Evolutionary conservation across 1,140 invertebrate genomes (phyloP).

Genomic region (Brachystomella parvula): DNA sequence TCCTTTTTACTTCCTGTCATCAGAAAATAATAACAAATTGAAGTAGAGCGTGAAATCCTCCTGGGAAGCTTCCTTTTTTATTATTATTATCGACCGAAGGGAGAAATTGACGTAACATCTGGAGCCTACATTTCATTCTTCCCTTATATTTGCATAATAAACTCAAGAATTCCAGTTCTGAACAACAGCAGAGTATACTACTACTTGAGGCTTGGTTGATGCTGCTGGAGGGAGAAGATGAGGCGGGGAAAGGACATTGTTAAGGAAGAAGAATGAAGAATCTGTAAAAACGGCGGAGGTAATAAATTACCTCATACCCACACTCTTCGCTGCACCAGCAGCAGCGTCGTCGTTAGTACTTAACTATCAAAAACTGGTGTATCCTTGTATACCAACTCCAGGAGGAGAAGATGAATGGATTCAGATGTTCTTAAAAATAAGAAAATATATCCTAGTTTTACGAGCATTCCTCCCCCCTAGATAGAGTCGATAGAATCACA

Average conservation of each 20-base stretch:
- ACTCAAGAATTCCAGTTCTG: background rate
- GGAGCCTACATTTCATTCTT: background rate
- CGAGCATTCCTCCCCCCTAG: too few species aligned
- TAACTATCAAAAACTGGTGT: too few species aligned
- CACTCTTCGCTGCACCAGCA: too few species aligned
- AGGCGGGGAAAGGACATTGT: constrained; percentile 1
- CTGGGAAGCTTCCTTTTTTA: background rate
- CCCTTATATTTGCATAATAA: constrained; percentile 3
- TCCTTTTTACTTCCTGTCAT: too few species aligned
- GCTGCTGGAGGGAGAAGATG: background rate
- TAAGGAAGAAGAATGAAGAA: too few species aligned
- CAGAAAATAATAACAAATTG: too few species aligned
- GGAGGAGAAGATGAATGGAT: background rate
- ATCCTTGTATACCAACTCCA: too few species aligned
- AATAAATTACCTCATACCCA: background rate
- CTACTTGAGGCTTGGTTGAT: background rate
- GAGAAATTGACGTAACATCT: background rate
- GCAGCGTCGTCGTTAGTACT: too few species aligned
- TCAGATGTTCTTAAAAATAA: background rate
- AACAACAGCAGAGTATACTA: too few species aligned
- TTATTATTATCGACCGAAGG: constrained; percentile 1
- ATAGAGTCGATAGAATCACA: too few species aligned
- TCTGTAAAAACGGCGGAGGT: constrained; percentile 5
- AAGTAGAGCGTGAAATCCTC: too few species aligned
- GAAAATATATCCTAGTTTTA: too few species aligned